Conservation (phyloP, 64 coral and sea anemone genomes). For the Anthopleura sola region DNA sequence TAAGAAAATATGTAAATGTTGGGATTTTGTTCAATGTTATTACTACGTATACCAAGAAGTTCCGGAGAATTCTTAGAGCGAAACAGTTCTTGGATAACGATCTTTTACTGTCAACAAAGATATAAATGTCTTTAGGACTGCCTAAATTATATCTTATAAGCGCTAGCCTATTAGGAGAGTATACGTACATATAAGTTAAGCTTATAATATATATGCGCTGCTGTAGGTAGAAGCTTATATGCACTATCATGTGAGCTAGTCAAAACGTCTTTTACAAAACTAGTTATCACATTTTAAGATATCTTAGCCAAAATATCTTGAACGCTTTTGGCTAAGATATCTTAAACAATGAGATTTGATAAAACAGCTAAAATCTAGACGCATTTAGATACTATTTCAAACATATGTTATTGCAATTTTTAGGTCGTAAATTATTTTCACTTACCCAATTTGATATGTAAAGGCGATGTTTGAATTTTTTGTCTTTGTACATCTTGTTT, state of each 20-base stretch:
- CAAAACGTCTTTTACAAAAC: no score
- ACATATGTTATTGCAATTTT: not conserved
- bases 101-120: no score
- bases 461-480: slow-evolving; percentile 15
- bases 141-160: no score
- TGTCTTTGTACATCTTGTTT: not conserved
- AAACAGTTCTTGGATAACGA: no score
- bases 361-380: not conserved
- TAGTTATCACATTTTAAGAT: no score
- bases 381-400: not conserved
- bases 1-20: not conserved
- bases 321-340: not conserved
- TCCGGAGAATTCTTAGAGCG: no score
- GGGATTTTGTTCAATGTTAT: not conserved
- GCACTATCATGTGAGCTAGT: no score
- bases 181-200: not conserved
- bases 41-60: no score
- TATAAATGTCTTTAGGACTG: no score
- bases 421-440: not conserved
- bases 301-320: not conserved
- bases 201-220: no score
- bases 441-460: slow-evolving; percentile 12
- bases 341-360: not conserved
- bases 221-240: no score
- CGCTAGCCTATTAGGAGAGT: no score